Conservation (phyloP, 1,140 invertebrate species). For the Ips typographus region DNA sequence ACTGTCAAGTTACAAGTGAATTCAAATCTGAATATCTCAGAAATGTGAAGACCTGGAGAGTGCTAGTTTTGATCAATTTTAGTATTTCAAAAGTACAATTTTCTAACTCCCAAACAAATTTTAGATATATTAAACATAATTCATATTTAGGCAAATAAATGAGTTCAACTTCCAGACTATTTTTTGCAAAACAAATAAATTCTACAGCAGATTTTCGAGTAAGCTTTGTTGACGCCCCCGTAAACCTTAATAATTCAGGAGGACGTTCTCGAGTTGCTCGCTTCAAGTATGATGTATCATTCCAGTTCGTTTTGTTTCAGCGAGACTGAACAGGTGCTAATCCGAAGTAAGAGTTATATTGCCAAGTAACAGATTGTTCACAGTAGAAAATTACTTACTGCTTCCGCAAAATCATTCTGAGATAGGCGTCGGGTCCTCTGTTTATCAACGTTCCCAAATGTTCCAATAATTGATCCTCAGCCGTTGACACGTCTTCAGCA, state of each 20-base stretch:
- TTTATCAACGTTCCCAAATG: conserved; percentile 66
- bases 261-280: neutral
- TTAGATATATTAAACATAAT: too few species aligned
- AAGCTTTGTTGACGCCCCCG: neutral
- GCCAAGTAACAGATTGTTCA: neutral
- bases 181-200: too few species aligned
- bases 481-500: conserved; percentile 61
- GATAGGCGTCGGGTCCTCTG: conserved; percentile 72
- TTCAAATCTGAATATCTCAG: too few species aligned
- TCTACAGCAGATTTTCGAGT: neutral
- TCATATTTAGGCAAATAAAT: too few species aligned
- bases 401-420: conserved; percentile 81
- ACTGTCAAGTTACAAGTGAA: too few species aligned
- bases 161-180: too few species aligned
- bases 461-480: conserved; percentile 70
- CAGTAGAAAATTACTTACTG: conserved; percentile 61
- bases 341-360: neutral
- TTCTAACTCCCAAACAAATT: too few species aligned
- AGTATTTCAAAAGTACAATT: too few species aligned
- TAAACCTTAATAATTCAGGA: neutral
- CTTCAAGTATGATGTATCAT: neutral
- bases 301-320: neutral
- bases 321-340: too few species aligned
- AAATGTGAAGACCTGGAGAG: too few species aligned
- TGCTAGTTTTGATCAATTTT: too few species aligned